Evolutionary conservation across 1,140 invertebrate genomes (phyloP), one percentile per base, ranked within the genome.

Genomic region (Caenorhabditis briggsae): DNA sequence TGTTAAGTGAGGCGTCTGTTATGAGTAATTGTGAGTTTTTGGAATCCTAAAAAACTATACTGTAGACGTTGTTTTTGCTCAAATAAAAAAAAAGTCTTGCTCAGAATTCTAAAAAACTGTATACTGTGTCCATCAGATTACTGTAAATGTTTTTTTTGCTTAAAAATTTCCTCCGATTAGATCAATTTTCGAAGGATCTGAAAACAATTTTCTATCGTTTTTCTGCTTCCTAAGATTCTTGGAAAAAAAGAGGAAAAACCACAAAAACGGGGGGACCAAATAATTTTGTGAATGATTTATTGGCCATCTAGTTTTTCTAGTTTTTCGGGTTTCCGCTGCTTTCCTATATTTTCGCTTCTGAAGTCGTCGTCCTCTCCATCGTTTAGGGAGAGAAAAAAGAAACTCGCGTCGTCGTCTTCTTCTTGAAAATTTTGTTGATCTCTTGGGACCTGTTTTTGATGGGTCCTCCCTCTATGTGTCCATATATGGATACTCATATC

Each of bases 21-120:
- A 94, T 94, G 5, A 94, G 95, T 41, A 94, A 96, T 94, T 96
- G 96, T 96, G 95, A 96, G 96, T 95, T 82, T 43, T 33, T 33
- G 33, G 33, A 33, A 33, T 33, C 3, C 33, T 33, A 33, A 33
- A 33, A 33, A 33, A 33, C 33, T 33, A 3, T 33, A 33, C 33
- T 33, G 33, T 33, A 33, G 33, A 33, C 3, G 33, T 33, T n/a
- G n/a, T n/a, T n/a, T n/a, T n/a, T n/a, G n/a, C n/a, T n/a, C n/a
- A n/a, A n/a, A n/a, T n/a, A n/a, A n/a, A n/a, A n/a, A n/a, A n/a
- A n/a, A n/a, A n/a, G n/a, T n/a, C n/a, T n/a, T n/a, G n/a, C n/a
- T n/a, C n/a, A n/a, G 33, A 33, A 33, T 33, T 3, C 33, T 33
- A 33, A 33, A n/a, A 33, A 33, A 33, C 33, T 33, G 33, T 33